phyloP scores from a whole-genome alignment of 2,113 vertebrate species.

The Cervus canadensis region DNA sequence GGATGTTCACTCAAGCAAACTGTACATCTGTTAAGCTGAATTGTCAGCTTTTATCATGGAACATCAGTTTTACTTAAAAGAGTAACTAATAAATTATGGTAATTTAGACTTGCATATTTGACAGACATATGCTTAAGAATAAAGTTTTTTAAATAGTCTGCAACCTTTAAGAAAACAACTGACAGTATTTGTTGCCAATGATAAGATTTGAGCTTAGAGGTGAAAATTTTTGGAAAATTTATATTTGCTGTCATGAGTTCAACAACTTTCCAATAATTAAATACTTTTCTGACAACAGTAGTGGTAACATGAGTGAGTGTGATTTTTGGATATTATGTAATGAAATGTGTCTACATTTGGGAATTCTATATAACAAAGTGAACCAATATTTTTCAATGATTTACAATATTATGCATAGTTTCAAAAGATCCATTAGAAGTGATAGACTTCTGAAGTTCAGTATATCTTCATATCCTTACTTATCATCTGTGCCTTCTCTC shows the following conservation, averaged over 20 bases:
- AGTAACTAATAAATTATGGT: not conserved
- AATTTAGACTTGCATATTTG: not conserved
- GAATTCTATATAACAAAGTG: not conserved
- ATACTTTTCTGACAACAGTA: not conserved
- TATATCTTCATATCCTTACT: not conserved
- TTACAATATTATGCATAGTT: not conserved
- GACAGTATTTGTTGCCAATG: not conserved
- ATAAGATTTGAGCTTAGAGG: not conserved
- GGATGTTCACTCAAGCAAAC: not conserved
- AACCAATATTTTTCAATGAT: not conserved
- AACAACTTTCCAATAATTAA: not conserved
- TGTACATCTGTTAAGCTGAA: not conserved
- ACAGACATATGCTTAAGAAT: not conserved
- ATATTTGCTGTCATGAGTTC: not conserved
- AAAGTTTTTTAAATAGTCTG: not conserved
- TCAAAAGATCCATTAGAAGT: not conserved
- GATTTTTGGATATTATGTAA: not conserved
- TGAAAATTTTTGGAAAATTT: not conserved
- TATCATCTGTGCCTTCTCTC: not conserved
- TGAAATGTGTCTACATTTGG: not conserved
- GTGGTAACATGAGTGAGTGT: not conserved
- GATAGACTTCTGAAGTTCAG: not conserved
- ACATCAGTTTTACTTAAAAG: not conserved
- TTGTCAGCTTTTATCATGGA: not conserved
- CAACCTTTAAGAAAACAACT: not conserved